Conservation (phyloP, 1,140 invertebrate genomes). For the Zaprionus kolodkinae region DNA sequence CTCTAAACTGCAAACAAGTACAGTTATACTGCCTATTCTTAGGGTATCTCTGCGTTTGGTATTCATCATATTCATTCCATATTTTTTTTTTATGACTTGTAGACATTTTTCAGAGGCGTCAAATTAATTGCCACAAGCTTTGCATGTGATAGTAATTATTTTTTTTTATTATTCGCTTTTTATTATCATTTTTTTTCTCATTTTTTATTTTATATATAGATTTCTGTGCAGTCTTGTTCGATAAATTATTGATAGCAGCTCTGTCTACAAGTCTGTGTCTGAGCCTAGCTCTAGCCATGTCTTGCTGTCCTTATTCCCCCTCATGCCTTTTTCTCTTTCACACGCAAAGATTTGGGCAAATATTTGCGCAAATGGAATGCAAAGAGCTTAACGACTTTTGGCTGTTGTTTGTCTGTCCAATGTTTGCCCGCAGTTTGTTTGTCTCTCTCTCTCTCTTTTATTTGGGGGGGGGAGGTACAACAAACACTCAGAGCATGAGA, state of each 20-base stretch:
- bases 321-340: neutral
- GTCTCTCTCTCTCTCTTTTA: constrained; percentile 26
- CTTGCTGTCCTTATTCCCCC: neutral
- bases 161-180: constrained; percentile 33
- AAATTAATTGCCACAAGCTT: constrained; percentile 72
- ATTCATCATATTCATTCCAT: no score
- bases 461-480: constrained; percentile 1
- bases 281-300: neutral
- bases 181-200: neutral
- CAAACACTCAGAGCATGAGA: constrained; percentile 3
- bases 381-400: constrained; percentile 55
- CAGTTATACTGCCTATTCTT: neutral
- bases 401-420: constrained; percentile 41
- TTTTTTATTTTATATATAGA: neutral
- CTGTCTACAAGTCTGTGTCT: neutral
- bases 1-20: neutral
- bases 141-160: constrained; percentile 51
- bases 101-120: constrained; percentile 52
- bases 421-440: constrained; percentile 31
- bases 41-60: neutral
- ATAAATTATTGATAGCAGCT: constrained; percentile 43
- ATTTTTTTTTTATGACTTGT: constrained; percentile 46
- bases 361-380: constrained; percentile 43
- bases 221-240: neutral
- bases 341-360: constrained; percentile 45